A percentile compares a stretch with the other conserved stretches of the same genome.
These are phyloP conservation scores for Gambusia holbrooki DNA, from an alignment of 2,113 vertebrate species.

Conservation along the genomic window DNA sequence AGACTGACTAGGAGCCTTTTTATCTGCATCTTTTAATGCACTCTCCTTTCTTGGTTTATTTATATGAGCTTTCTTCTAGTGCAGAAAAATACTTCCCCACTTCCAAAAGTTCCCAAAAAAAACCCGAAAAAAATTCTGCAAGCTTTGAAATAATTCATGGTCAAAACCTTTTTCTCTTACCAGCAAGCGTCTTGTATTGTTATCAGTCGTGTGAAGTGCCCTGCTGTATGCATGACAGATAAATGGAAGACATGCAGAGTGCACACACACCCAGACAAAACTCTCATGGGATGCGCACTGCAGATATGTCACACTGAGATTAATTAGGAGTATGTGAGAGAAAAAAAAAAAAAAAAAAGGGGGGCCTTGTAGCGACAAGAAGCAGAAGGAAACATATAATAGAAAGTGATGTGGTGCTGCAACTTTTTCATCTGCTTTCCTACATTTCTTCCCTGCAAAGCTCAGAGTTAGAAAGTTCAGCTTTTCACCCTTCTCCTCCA, in stretches of 20 bases:
- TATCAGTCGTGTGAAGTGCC: slow-evolving; percentile 20
- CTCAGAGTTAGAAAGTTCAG: slow-evolving; percentile 21
- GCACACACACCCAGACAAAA: slow-evolving; percentile 14
- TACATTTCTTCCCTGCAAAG: slow-evolving; percentile 13
- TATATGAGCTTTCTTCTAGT: slow-evolving; percentile 14
- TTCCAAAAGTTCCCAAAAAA: slow-evolving; percentile 18
- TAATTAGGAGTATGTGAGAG: slow-evolving; percentile 54
- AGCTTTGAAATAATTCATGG: slow-evolving; percentile 6
- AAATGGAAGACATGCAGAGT: background rate
- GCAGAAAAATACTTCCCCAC: slow-evolving; percentile 5
- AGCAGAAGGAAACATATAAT: background rate
- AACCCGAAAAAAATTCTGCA: background rate
- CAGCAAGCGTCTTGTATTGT: slow-evolving; percentile 3
- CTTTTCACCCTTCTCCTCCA: slow-evolving; percentile 20
- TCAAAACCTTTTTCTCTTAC: slow-evolving; percentile 13
- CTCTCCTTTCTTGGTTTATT: slow-evolving; percentile 3
- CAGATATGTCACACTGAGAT: slow-evolving; percentile 57
- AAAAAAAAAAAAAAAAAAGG: background rate
- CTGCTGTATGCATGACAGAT: background rate
- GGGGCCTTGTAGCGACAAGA: background rate
- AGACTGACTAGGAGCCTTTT: slow-evolving; percentile 21
- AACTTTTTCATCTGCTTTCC: slow-evolving; percentile 26
- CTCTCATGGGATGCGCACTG: slow-evolving; percentile 42
- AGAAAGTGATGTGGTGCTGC: slow-evolving; percentile 27
- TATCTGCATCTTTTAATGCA: background rate